Base-by-base conservation (phyloP, 1,140 invertebrate species). In the Diorhabda sublineata region DNA sequence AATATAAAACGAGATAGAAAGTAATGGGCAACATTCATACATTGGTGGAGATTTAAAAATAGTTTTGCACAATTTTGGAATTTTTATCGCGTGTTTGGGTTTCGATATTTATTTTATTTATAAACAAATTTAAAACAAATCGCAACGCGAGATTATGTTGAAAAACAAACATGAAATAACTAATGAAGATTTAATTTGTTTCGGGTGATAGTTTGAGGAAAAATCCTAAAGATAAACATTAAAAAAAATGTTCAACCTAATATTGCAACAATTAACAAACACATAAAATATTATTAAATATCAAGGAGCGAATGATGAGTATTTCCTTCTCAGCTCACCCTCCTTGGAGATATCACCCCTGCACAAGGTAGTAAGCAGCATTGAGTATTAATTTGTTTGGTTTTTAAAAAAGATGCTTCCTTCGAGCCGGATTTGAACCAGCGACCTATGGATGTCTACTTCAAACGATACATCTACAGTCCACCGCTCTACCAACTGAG, bases 401-500 rank as follows among this genome's bases (percentile, higher is more conserved):
- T 26, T 26, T 26, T 26, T 26, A 26, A 26, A 26, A 26, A 26
- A 26, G 26, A 26, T 26, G 26, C 26, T 26, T 76, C 74, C 76
- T 77, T 76, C 74, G 76, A 77, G 74, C 76, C 76, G 76, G 76
- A 76, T 77, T 76, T 77, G 76, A 77, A 76, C 76, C 76, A 77
- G 76, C 76, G 76, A 76, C 76, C 76, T 76, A 76, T 77, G 74
- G 74, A 76, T 77, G 26, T 26, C 26, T 26, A 26, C 26, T 26
- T 26, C 1, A 26, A 26, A 26, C 1, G 26, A 26, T 26, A 1
- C 26, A 0, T 1, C 90, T 92, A 91, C 90, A 90, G 88, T 91
- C 90, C 90, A 91, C 89, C 90, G 90, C 90, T 91, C 90, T 91
- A 91, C 90, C 90, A 92, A 91, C 89, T 91, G 90, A 91, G 88